phyloP scores from a whole-genome alignment of 1,140 invertebrate genomes.

The Drosophila seguyi region DNA sequence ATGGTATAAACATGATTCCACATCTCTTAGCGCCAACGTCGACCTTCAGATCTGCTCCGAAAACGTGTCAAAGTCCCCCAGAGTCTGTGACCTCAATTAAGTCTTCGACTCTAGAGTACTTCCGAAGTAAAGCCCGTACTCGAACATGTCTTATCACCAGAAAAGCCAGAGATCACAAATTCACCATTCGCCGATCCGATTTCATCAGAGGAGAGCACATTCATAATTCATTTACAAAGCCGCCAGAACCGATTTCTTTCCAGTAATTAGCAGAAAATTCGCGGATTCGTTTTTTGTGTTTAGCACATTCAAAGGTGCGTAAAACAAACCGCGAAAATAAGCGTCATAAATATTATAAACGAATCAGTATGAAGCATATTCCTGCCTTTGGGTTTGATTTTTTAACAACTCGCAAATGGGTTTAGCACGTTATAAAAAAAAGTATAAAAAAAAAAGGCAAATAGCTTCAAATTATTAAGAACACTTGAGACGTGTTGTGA shows the following conservation, averaged over 20 bases:
- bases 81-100: conserved; percentile 37
- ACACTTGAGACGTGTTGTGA: conserved; percentile 5
- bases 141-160: conserved; percentile 25
- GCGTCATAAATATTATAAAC: conserved; percentile 48
- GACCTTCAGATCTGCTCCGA: conserved; percentile 36
- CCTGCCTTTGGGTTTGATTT: conserved; percentile 8
- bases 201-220: conserved; percentile 52
- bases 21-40: conserved; percentile 20
- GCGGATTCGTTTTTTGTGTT: conserved; percentile 32
- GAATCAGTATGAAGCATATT: conserved; percentile 12
- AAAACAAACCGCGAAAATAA: conserved; percentile 63
- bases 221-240: conserved; percentile 54
- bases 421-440: conserved; percentile 42
- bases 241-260: conserved; percentile 41
- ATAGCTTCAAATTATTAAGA: conserved; percentile 1
- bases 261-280: conserved; percentile 63
- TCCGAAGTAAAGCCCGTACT: conserved; percentile 8
- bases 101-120: conserved; percentile 16
- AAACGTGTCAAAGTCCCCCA: conserved; percentile 51
- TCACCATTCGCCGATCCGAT: conserved; percentile 19
- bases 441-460: not conserved
- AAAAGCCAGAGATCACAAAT: conserved; percentile 19
- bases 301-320: conserved; percentile 73
- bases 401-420: conserved; percentile 58
- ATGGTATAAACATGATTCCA: conserved; percentile 33